phyloP scores from a whole-genome alignment of 2,113 vertebrate species.

The Spheniscus mendiculus region DNA sequence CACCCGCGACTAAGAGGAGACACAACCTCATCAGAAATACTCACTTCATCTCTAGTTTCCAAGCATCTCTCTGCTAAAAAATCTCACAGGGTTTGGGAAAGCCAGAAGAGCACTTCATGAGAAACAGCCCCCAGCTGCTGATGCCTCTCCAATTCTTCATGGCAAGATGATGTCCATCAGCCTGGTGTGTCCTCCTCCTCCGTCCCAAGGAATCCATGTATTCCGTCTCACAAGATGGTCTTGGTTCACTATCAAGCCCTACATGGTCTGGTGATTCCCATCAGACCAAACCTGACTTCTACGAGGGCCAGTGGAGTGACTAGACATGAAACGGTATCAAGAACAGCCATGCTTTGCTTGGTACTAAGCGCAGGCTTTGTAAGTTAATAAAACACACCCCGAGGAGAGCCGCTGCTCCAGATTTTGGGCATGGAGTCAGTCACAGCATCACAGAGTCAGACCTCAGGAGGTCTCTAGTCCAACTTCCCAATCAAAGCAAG shows the following conservation, averaged over 20 bases:
- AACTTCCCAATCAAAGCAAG: background rate
- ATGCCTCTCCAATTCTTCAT: background rate
- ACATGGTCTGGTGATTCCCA: background rate
- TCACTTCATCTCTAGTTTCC: background rate
- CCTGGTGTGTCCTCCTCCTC: background rate
- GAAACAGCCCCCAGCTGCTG: background rate
- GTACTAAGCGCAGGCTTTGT: background rate
- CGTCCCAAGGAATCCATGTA: background rate
- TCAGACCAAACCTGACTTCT: background rate
- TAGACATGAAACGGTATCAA: background rate
- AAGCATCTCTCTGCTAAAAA: background rate
- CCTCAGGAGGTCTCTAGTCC: background rate
- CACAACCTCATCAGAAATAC: background rate
- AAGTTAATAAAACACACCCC: background rate
- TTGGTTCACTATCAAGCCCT: background rate
- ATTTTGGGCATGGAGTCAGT: background rate
- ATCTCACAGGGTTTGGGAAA: background rate
- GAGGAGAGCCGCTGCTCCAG: background rate
- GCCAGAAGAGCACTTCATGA: background rate
- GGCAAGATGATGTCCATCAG: background rate
- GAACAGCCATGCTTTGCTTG: background rate
- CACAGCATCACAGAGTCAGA: background rate
- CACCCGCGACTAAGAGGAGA: fast-evolving
- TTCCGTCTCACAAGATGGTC: background rate
- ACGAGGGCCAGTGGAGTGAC: background rate